Evolutionary conservation across 2,888 invertebrate species (phyloP), one percentile per base, ranked within the genome.

Genomic region (Vannuccia rotundouncinata): DNA sequence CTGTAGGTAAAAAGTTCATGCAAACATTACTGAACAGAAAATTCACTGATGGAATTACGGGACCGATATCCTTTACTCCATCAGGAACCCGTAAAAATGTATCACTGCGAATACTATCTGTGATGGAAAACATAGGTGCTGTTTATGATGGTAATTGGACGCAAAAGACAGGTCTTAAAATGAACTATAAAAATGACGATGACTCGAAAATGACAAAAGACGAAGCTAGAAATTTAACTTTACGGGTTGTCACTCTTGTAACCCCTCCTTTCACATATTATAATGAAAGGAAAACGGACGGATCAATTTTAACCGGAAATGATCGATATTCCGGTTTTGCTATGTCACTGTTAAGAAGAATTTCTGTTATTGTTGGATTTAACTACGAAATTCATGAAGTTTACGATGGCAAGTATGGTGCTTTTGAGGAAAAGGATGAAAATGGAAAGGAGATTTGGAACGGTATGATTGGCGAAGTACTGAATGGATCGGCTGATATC

Each of bases 401-500:
- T 2, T 82, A 85, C 45, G 87, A 87, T 82, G 85, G 85, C 0
- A 84, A 85, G 75, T 86, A 85, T 81, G 88, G 88, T 1, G 60
- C 59, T 13, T 1, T 60, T 1, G 74, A 74, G 27, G 28, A 27
- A 13, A 29, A 80, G 29, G 22, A 31, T 80, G n/a, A 29, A n/a
- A 60, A 79, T 59, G 66, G 30, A 66, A 77, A 82, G 0, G 85
- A 84, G 1, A 83, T 83, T 27, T 87, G 88, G 88, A 85, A 86
- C 77, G 88, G 88, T 10, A 85, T 88, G 83, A 84, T 88, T 27
- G 85, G 86, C n/a, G 86, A 87, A 76, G 81, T 88, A 10, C 81
- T 87, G 1, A 83, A 84, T n/a, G 86, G 86, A 13, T 60, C 31
- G 5, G 81, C 81, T 0, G 81, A 81, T 59, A 81, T 81, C 1